A percentile compares a stretch with the other conserved stretches of the same genome.
These are phyloP conservation scores for Mimachlamys varia DNA, from an alignment of 2,888 invertebrate species.

Conservation along the genomic window DNA sequence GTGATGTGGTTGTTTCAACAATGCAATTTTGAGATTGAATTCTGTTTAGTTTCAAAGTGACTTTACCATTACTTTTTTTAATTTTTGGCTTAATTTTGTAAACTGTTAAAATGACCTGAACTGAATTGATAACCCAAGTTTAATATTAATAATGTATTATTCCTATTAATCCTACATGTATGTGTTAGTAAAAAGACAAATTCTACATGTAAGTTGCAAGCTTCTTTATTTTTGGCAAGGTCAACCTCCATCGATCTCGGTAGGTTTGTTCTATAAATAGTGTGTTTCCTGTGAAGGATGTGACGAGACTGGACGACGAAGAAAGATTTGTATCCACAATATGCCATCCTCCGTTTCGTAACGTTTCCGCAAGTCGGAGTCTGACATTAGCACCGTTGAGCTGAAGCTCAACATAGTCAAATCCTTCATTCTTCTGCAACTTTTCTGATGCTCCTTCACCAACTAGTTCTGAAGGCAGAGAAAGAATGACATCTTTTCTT, in stretches of 20 bases:
- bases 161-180: not conserved
- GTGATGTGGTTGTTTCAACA: too few relatives aligned
- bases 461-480: conserved; percentile 72
- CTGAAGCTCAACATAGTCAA: conserved; percentile 76
- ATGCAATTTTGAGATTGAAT: not conserved
- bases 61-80: too few relatives aligned
- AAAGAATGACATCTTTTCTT: conserved; percentile 74
- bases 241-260: conserved; percentile 76
- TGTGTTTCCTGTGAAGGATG: conserved; percentile 42
- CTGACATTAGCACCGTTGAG: conserved; percentile 76
- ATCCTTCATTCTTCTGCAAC: conserved; percentile 70
- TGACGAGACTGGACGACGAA: conserved; percentile 74
- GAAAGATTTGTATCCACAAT: conserved; percentile 75
- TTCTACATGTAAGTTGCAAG: conserved; percentile 47
- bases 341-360: conserved; percentile 76
- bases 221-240: conserved; percentile 52
- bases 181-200: conserved; percentile 19
- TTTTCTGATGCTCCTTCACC: conserved; percentile 73
- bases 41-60: not conserved
- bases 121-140: not conserved
- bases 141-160: not conserved
- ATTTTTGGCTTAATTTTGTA: too few relatives aligned
- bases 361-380: conserved; percentile 74
- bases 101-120: not conserved
- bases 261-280: conserved; percentile 77